These are phyloP conservation scores for Parazoanthus darwini DNA, from an alignment of 92 coral and sea anemone species.

Conservation along the genomic window DNA sequence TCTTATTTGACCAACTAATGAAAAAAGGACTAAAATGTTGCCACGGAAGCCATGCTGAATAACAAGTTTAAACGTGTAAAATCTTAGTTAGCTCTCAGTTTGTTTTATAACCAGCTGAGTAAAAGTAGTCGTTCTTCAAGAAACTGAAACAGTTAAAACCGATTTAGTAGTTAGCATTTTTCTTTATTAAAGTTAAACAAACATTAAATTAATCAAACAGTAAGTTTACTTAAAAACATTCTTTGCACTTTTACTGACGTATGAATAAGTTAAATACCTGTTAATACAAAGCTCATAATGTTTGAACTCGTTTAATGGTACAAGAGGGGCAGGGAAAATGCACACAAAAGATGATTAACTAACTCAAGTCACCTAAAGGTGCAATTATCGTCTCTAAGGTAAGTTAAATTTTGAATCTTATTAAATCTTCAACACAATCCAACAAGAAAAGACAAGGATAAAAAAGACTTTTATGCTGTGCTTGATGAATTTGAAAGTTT, in stretches of 20 bases:
- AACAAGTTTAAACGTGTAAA: background rate
- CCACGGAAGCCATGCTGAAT: background rate
- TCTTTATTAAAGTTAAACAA: background rate
- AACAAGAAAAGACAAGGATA: background rate
- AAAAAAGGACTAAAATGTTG: background rate
- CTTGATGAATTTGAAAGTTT: background rate
- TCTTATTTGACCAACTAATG: background rate
- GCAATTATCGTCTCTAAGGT: slow-evolving; percentile 12
- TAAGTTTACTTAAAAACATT: background rate
- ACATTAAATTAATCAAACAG: background rate
- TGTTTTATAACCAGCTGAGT: background rate
- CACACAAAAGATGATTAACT: background rate
- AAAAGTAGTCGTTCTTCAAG: background rate
- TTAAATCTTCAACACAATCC: background rate
- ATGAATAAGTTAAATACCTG: background rate
- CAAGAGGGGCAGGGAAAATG: background rate
- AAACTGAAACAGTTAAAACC: background rate
- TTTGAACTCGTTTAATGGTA: background rate
- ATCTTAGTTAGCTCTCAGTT: background rate
- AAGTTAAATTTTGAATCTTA: background rate
- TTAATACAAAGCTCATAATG: background rate
- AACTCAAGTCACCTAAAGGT: background rate
- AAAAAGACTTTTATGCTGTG: background rate
- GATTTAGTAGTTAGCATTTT: too few species aligned
- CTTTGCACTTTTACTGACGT: background rate